A percentile compares a stretch with the other conserved stretches of the same genome.
phyloP scores from a whole-genome alignment of 2,797 vertebrate genomes.

The Emydoidea blandingii region DNA sequence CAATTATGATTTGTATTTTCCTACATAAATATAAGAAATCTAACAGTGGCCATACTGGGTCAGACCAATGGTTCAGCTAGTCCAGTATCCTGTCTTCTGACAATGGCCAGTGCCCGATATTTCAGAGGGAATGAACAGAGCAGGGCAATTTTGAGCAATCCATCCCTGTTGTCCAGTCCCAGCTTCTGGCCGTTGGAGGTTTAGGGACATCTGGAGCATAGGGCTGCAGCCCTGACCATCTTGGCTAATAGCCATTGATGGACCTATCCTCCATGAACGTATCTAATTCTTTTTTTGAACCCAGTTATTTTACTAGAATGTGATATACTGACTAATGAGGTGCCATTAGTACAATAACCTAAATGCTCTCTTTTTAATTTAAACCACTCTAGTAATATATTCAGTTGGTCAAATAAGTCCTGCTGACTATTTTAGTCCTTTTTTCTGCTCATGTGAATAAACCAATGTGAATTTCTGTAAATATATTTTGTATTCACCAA shows the following conservation, averaged over 20 bases:
- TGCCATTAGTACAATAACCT: neutral
- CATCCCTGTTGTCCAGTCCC: too few species aligned
- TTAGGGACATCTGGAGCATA: too few species aligned
- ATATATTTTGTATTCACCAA: conserved; percentile 9
- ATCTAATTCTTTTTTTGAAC: too few species aligned
- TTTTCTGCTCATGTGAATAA: neutral
- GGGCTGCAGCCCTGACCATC: too few species aligned
- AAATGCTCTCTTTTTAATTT: neutral
- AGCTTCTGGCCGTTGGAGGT: too few species aligned
- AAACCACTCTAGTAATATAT: neutral
- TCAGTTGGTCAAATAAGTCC: neutral
- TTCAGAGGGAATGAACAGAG: neutral
- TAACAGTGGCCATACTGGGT: neutral
- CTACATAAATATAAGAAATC: neutral
- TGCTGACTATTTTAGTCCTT: neutral
- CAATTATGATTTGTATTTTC: neutral
- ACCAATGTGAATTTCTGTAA: neutral
- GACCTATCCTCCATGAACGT: too few species aligned
- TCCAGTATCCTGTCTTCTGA: neutral
- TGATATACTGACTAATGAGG: neutral
- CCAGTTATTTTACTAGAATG: neutral
- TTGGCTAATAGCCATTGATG: too few species aligned
- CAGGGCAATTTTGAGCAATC: too few species aligned
- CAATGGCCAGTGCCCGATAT: neutral
- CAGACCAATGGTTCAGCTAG: neutral